A percentile compares a stretch with the other conserved stretches of the same genome.
Evolutionary conservation across 2,113 vertebrate genomes (phyloP).

Genomic region (Barnardius zonarius): DNA sequence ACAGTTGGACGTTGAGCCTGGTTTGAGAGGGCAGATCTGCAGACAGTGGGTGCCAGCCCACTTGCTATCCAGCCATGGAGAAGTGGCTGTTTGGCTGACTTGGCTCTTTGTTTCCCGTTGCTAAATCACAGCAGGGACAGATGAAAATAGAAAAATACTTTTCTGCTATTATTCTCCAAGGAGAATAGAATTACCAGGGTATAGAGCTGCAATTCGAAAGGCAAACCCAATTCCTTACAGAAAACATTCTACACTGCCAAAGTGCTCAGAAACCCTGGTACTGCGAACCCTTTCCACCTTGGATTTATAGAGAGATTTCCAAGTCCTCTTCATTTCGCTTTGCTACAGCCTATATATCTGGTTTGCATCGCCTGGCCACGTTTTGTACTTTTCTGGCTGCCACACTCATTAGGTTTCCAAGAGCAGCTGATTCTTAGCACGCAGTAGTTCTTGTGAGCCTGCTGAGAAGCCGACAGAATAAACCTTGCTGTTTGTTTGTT

Average conservation of each 20-base stretch:
- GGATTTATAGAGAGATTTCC: neutral
- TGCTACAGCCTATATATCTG: neutral
- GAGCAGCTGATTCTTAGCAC: conserved; percentile 34
- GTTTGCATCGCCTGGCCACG: neutral
- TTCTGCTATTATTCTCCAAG: neutral
- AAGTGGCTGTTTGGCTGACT: neutral
- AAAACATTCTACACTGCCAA: neutral
- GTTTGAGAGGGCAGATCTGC: neutral
- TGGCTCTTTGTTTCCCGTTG: neutral
- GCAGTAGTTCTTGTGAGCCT: conserved; percentile 50
- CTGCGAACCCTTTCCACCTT: neutral
- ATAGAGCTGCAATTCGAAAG: neutral
- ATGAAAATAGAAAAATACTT: neutral
- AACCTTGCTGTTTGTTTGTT: conserved; percentile 49
- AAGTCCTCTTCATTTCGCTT: neutral
- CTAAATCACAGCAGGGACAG: neutral
- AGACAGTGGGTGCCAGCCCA: neutral
- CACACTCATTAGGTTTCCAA: conserved; percentile 41
- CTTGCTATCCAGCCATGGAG: neutral
- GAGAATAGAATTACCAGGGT: neutral
- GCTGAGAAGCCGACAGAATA: conserved; percentile 51
- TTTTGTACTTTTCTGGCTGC: conserved; percentile 6
- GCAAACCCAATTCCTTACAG: neutral
- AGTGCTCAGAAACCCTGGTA: neutral
- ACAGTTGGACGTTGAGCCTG: neutral